A percentile compares a stretch with the other conserved stretches of the same genome.
Conservation (phyloP, 1,140 invertebrate species). For the Melitaea cinxia region DNA sequence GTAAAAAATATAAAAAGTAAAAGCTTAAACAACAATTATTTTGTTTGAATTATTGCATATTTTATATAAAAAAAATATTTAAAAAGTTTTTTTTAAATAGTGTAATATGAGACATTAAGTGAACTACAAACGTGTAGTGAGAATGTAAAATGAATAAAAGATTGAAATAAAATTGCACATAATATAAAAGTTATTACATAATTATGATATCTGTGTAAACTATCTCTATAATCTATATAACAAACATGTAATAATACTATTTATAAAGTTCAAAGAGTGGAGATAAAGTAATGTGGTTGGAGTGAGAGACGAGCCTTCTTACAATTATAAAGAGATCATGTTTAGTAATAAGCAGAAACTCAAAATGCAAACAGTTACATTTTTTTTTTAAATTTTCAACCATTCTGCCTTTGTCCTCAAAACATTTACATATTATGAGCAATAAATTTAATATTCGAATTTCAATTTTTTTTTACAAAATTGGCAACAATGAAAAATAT, state of each 20-base stretch:
- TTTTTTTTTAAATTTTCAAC: not conserved
- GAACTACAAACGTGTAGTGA: not conserved
- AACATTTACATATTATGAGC: not conserved
- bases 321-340: conserved; percentile 26
- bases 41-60: not conserved
- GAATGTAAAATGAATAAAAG: not conserved
- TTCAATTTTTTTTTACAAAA: conserved; percentile 44
- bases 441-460: conserved; percentile 23
- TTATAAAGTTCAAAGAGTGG: conserved; percentile 20
- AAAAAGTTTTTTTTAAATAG: not conserved
- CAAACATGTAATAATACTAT: conserved; percentile 38
- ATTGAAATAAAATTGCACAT: conserved; percentile 30
- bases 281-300: conserved; percentile 18
- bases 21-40: not conserved
- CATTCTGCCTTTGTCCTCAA: not conserved
- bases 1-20: not conserved
- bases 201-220: conserved; percentile 26
- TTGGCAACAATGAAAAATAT: conserved; percentile 73
- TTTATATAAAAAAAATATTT: not conserved
- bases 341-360: conserved; percentile 19
- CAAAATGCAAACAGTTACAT: conserved; percentile 12
- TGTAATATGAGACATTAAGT: not conserved
- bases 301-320: conserved; percentile 31
- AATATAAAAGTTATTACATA: conserved; percentile 28
- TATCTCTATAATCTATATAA: conserved; percentile 42